Percentiles rank a stretch among this genome's conserved stretches.
Conservation (phyloP, 2,113 vertebrate genomes). For the Herpetotheres cachinnans region DNA sequence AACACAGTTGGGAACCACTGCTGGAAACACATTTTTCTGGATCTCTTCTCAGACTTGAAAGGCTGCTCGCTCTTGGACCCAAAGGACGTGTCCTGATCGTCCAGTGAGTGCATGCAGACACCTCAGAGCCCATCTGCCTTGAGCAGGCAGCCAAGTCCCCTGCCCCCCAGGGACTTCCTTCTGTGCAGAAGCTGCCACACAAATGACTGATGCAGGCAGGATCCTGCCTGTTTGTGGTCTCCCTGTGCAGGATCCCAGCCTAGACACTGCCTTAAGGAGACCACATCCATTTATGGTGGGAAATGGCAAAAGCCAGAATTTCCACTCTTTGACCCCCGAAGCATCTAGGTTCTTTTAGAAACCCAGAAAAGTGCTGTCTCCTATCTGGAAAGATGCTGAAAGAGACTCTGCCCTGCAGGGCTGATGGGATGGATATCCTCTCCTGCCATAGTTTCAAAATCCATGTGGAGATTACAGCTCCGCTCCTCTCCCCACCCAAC, state of each 20-base stretch:
- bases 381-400: not conserved
- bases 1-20: not conserved
- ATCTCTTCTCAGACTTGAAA: not conserved
- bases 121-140: not conserved
- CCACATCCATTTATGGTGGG: accelerated
- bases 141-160: not conserved
- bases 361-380: not conserved
- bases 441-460: not conserved
- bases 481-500: not conserved
- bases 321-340: not conserved
- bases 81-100: not conserved
- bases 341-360: not conserved
- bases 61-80: not conserved
- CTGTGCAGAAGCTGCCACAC: not conserved
- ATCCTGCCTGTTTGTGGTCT: not conserved
- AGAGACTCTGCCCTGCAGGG: accelerated
- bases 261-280: not conserved
- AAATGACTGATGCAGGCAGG: not conserved
- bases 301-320: not conserved
- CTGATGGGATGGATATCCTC: not conserved
- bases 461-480: not conserved
- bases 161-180: not conserved
- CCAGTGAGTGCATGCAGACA: accelerated
- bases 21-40: not conserved
- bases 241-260: not conserved